Evolutionary conservation across 2,113 vertebrate genomes (phyloP), one percentile per base, ranked within the genome.

Genomic region (Spheniscus mendiculus): DNA sequence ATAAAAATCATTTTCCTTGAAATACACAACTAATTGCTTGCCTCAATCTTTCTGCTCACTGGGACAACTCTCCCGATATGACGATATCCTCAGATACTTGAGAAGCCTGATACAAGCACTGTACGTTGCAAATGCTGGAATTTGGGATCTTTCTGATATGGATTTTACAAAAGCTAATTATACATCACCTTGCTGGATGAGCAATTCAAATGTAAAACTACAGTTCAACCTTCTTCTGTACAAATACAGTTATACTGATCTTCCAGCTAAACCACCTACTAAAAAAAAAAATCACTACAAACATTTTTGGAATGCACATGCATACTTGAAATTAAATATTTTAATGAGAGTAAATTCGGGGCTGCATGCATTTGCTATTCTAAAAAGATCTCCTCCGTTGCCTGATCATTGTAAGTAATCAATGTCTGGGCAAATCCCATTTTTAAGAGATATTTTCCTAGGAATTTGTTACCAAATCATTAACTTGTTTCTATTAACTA

Each of bases 371-470:
- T 26, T 71, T 73, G 44, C 45, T 66, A 0, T 15, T 34, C 38
- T 81, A 47, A 23, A 45, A 53, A 40, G 7, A 40, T 50, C 15
- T 32, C 38, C 21, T 49, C 61, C 8, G 0, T 1, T 21, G 20
- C 40, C 34, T n/a, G 26, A 30, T 23, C 17, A 9, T 5, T 45
- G 4, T 1, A 44, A 44, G 49, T 0, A 53, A 32, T 6, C 55
- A 53, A 50, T 1, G 29, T 21, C 16, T 53, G 63, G 38, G 74
- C 14, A 63, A 93, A 92, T 67, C n/a, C 42, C 36, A 44, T 29
- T 91, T 74, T 83, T 59, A 45, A 79, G 87, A 87, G 67, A 22
- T 12, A 25, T 76, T 72, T 93, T 93, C 10, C 74, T 69, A 87
- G 83, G 82, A 93, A 84, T 95, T 55, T 77, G 79, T 21, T 56